phyloP scores from a whole-genome alignment of 2,797 vertebrate species.

The Iguana delicatissima region DNA sequence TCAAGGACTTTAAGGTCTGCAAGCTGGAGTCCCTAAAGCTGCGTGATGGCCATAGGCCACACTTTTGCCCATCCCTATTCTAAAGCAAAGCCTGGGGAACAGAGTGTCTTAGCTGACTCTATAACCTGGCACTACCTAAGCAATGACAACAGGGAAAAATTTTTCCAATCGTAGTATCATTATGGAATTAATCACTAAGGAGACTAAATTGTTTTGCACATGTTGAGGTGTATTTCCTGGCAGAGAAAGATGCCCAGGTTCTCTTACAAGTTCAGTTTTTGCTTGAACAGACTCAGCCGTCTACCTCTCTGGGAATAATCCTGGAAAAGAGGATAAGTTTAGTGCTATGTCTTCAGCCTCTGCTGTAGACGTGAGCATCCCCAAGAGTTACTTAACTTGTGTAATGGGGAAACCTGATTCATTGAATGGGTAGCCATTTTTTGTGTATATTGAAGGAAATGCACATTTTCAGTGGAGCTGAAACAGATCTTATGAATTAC shows the following conservation, averaged over 20 bases:
- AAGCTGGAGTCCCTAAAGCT: no score
- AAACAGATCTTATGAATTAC: background rate
- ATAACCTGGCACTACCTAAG: background rate
- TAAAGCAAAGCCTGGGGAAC: background rate
- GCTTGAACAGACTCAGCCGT: background rate
- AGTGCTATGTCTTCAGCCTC: background rate
- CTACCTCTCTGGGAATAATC: background rate
- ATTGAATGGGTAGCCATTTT: background rate
- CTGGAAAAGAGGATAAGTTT: background rate
- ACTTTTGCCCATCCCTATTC: background rate
- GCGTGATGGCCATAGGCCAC: background rate
- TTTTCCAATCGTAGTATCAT: background rate
- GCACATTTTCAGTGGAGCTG: background rate
- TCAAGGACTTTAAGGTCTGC: no score
- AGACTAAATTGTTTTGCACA: constrained; percentile 5
- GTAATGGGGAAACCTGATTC: background rate
- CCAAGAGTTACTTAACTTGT: background rate
- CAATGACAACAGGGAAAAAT: background rate
- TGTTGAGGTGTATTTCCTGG: background rate
- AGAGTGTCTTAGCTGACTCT: background rate
- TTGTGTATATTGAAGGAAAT: background rate
- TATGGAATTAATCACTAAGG: constrained; percentile 25
- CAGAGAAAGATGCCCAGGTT: background rate
- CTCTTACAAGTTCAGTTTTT: background rate
- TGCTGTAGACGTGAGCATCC: background rate